Percentiles rank a stretch among this genome's conserved stretches.
Evolutionary conservation across 2,113 vertebrate genomes (phyloP).

Genomic region (Neogobius melanostomus): DNA sequence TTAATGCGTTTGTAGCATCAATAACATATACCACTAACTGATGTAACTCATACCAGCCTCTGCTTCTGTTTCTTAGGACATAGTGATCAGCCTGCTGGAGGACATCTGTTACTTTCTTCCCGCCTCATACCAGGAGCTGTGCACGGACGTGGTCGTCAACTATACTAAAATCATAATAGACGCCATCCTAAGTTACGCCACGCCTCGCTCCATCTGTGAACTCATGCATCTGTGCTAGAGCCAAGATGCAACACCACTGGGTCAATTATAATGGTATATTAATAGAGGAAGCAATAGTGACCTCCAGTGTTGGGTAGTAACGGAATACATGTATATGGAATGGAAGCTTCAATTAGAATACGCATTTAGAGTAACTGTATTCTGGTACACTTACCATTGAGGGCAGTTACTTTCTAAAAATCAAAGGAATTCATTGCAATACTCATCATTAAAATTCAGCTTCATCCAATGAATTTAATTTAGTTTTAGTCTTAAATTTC

Average conservation of each 20-base stretch:
- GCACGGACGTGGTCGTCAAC: constrained; percentile 73
- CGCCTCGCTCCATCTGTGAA: constrained; percentile 80
- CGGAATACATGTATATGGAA: too few relatives aligned
- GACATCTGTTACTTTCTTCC: constrained; percentile 80
- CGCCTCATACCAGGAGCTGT: constrained; percentile 52
- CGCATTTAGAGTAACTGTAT: too few relatives aligned
- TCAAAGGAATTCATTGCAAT: too few relatives aligned
- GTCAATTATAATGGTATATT: constrained; percentile 34
- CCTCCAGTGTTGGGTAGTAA: too few relatives aligned
- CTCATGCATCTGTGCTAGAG: constrained; percentile 74
- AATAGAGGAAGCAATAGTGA: too few relatives aligned
- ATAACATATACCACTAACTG: too few relatives aligned
- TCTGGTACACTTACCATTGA: too few relatives aligned
- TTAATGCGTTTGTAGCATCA: too few relatives aligned
- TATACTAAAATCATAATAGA: constrained; percentile 75
- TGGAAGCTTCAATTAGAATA: too few relatives aligned
- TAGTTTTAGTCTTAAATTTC: neutral
- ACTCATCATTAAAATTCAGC: too few relatives aligned
- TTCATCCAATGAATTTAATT: too few relatives aligned
- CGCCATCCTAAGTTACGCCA: constrained; percentile 65
- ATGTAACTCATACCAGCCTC: neutral
- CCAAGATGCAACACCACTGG: constrained; percentile 25
- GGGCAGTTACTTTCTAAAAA: too few relatives aligned
- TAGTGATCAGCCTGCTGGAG: constrained; percentile 60
- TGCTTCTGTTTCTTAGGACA: constrained; percentile 44